Evolutionary conservation across 1,140 invertebrate genomes (phyloP), one percentile per base, ranked within the genome.

Genomic region (Rhopalosiphum maidis): DNA sequence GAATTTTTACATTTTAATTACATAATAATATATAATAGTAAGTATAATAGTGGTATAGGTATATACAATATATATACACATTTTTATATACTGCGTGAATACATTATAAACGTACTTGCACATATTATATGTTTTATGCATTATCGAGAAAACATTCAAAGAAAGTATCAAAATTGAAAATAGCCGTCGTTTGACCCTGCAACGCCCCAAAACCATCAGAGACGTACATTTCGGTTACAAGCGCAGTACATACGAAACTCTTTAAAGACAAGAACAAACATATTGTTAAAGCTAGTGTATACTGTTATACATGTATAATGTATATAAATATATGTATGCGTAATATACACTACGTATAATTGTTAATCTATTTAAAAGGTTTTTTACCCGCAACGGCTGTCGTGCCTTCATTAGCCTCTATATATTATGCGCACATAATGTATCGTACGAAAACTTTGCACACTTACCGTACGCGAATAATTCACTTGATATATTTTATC

Each of bases 331-430:
- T 60, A 60, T 18, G 48, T 30, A 30, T 30, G 46, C 3, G 48
- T 51, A 51, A 6, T 77, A 77, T 15, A 15, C 60, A 77, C 60
- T 77, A 77, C n/a, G 60, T n/a, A 77, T 77, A 77, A 77, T 77
- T 77, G 60, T 77, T 77, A 77, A 77, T 77, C 30, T 77, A n/a
- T 77, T 77, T 77, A 77, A 77, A 77, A 77, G 60, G 60, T 77
- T 77, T 77, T n/a, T 77, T 77, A 77, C 60, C 60, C 30, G 30
- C 15, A 15, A n/a, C 5, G 15, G 60, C 15, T n/a, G 60, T 15
- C 30, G 55, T n/a, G 4, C 60, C 60, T n/a, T 77, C 60, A 77
- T 77, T 77, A n/a, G 15, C 30, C 60, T 77, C 15, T n/a, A n/a
- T 30, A 77, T 77, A 77, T 18, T 77, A 77, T 77, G 30, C 30